A percentile compares a stretch with the other conserved stretches of the same genome.
These are phyloP conservation scores for Poecilia latipinna DNA, from an alignment of 2,113 vertebrate species.

Conservation along the genomic window DNA sequence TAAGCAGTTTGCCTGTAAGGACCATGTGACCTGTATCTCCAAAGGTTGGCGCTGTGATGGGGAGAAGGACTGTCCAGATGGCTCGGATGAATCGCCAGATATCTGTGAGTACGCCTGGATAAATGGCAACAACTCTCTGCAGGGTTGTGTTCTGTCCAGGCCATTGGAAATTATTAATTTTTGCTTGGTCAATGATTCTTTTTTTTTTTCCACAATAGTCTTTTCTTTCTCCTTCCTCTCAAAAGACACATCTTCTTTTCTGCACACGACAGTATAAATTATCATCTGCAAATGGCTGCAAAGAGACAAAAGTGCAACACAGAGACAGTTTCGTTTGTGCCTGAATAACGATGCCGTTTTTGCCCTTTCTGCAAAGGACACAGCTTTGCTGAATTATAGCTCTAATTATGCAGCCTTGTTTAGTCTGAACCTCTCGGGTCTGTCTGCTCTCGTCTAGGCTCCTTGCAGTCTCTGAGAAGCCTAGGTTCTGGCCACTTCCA, in stretches of 20 bases:
- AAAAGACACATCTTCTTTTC: neutral
- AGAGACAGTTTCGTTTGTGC: constrained; percentile 46
- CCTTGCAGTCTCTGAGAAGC: constrained; percentile 33
- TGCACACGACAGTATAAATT: constrained; percentile 6
- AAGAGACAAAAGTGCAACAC: constrained; percentile 19
- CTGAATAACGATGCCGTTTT: constrained; percentile 37
- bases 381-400: constrained; percentile 64
- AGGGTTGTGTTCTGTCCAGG: constrained; percentile 7
- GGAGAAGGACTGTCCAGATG: constrained; percentile 97
- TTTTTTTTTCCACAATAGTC: neutral
- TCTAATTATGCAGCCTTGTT: constrained; percentile 70
- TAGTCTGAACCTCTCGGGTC: constrained; percentile 70
- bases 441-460: constrained; percentile 65
- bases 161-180: neutral
- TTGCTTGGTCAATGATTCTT: neutral
- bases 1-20: constrained; percentile 97
- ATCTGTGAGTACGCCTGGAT: constrained; percentile 86
- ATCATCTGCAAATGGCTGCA: constrained; percentile 22
- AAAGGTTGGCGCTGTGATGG: constrained; percentile 98
- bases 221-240: neutral
- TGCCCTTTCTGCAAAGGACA: constrained; percentile 50
- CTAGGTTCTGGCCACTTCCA: constrained; percentile 35
- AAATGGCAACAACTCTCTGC: constrained; percentile 21
- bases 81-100: constrained; percentile 94
- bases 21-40: constrained; percentile 96